phyloP scores from a whole-genome alignment of 2,113 vertebrate genomes.

The Sinocyclocheilus maitianheensis region DNA sequence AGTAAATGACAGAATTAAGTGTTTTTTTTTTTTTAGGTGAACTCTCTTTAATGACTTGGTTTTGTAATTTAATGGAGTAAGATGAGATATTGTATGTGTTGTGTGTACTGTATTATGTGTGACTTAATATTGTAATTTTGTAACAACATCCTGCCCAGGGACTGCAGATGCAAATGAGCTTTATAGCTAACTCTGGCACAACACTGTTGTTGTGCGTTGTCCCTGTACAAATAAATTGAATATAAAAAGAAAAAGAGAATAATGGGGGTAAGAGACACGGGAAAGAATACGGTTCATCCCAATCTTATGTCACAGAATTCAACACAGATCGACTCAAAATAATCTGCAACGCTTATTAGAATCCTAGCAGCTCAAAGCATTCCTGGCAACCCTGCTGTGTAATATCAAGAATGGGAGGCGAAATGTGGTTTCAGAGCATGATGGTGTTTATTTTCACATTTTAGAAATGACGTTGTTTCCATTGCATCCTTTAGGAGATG shows the following conservation, averaged over 20 bases:
- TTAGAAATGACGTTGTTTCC: not conserved
- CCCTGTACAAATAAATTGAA: too few species aligned
- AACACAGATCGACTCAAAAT: not conserved
- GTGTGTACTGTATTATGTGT: too few species aligned
- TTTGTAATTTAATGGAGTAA: too few species aligned
- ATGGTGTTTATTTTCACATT: constrained; percentile 6
- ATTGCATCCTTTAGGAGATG: not conserved
- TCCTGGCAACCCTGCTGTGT: not conserved
- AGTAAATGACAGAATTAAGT: not conserved
- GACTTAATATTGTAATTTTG: too few species aligned
- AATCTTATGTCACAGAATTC: not conserved
- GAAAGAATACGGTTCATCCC: not conserved
- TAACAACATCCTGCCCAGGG: too few species aligned
- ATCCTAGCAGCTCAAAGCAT: not conserved
- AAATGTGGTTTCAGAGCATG: not conserved
- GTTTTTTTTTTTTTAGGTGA: not conserved
- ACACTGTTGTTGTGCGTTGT: too few species aligned
- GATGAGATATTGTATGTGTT: too few species aligned
- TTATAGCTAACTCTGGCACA: too few species aligned
- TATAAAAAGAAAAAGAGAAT: too few species aligned
- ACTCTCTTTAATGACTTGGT: not conserved
- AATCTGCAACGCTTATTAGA: not conserved
- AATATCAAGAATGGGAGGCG: not conserved
- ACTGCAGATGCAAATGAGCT: too few species aligned
- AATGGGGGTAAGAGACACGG: not conserved